Evolutionary conservation across 53 echinoderm and acorn worm genomes (phyloP), one percentile per base, ranked within the genome.

Genomic region (Luidia sarsii): DNA sequence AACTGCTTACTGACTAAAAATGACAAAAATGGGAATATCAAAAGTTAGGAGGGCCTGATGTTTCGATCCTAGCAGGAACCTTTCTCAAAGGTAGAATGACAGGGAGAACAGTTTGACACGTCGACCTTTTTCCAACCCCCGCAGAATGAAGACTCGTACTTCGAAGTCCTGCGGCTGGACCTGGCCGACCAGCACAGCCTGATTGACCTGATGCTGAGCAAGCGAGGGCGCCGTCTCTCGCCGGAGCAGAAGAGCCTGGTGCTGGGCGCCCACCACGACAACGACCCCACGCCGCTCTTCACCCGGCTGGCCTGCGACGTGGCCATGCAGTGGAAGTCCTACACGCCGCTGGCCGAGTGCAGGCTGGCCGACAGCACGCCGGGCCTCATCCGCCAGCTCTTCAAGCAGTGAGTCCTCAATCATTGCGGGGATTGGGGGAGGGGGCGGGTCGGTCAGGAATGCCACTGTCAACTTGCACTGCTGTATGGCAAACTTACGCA

Each of bases 311-410:
- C 90, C 21, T 89, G 90, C 64, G 90, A 95, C 56, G 77, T 92
- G 20, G 92, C 95, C 16, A 56, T 64, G 56, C 50, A 83, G 48
- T 95, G 95, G 95, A 65, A 70, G 28, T 92, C 92, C 0, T 87
- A 90, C 49, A 95, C 95, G 37, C 92, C 89, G 1, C 48, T 89
- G 27, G 36, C 31, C 0, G 59, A 87, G 13, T 95, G 95, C 38
- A 81, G 48, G 16, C 87, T 95, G 20, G 95, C 95, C 1, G 71
- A 75, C 18, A 87, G 84, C 60, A 92, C 90, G 21, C 84, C 85
- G 21, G 92, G 92, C 19, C 89, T 95, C 48, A 95, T 95, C 20
- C 83, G 83, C 18, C 95, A 95, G 59, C 79, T 91, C 1, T 95
- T 95, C 54, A 85, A 80, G 22, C 82, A 95, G 95, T 95, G 80